Conservation (phyloP, 2,113 vertebrate genomes). For the Caranx ignobilis region DNA sequence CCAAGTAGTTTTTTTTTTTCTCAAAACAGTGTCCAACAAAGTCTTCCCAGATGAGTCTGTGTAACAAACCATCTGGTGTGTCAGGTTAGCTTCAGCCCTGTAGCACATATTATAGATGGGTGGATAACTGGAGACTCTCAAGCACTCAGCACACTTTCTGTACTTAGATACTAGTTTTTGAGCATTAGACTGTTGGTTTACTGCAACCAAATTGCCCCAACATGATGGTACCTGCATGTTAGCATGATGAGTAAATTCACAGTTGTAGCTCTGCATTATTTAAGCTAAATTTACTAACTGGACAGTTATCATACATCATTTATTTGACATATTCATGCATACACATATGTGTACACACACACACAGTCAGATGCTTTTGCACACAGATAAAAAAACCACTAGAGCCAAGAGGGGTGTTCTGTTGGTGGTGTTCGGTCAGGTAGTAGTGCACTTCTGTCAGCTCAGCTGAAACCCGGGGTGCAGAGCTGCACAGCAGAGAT, state of each 20-base stretch:
- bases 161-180: background rate
- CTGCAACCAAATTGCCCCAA: background rate
- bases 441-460: conserved; percentile 46
- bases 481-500: conserved; percentile 70
- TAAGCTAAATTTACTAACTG: background rate
- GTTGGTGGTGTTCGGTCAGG: conserved; percentile 34
- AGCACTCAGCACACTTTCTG: background rate
- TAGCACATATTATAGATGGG: background rate
- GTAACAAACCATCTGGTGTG: too few relatives aligned
- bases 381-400: background rate
- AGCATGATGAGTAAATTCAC: background rate
- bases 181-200: background rate
- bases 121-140: background rate
- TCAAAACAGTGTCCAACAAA: too few relatives aligned
- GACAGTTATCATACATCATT: background rate
- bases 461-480: conserved; percentile 45
- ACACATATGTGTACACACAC: background rate
- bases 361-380: background rate
- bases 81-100: background rate
- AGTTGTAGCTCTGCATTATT: background rate
- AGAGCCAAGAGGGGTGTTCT: conserved; percentile 20
- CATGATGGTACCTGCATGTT: background rate
- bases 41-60: too few relatives aligned
- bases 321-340: background rate
- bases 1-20: too few relatives aligned